Evolutionary conservation across 2,113 vertebrate genomes (phyloP).

Genomic region (Edolisoma coerulescens): DNA sequence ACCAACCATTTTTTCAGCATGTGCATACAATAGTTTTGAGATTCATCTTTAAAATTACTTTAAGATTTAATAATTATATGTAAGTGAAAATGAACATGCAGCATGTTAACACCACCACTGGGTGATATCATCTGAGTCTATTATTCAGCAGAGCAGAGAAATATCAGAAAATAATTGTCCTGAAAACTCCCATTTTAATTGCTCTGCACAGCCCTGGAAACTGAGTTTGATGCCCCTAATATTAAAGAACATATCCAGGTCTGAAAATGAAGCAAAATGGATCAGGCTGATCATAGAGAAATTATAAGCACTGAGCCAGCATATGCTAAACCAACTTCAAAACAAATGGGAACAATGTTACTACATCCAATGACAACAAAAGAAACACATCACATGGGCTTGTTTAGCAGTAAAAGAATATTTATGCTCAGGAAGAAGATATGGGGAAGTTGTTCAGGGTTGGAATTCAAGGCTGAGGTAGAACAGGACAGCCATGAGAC

Average conservation of each 20-base stretch:
- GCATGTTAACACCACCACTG: neutral
- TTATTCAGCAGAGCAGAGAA: conserved; percentile 5
- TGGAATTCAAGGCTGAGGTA: neutral
- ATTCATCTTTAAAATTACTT: neutral
- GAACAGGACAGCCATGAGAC: neutral
- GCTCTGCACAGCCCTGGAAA: neutral
- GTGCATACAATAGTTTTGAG: neutral
- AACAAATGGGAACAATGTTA: neutral
- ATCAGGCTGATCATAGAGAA: neutral
- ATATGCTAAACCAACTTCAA: neutral
- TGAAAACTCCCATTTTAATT: conserved; percentile 30
- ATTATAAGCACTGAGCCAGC: neutral
- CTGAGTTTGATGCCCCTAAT: neutral
- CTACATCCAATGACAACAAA: neutral
- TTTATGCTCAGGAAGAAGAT: neutral
- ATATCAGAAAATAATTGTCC: conserved; percentile 5
- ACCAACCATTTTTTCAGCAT: neutral
- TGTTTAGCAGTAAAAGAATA: neutral
- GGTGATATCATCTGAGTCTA: neutral
- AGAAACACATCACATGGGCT: neutral
- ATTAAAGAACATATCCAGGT: neutral
- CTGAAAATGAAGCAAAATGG: neutral
- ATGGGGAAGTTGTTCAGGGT: neutral
- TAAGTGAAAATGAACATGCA: conserved; percentile 1
- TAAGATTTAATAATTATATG: conserved; percentile 36